phyloP scores from a whole-genome alignment of 2,888 invertebrate genomes.

The Brachycybe producta region DNA sequence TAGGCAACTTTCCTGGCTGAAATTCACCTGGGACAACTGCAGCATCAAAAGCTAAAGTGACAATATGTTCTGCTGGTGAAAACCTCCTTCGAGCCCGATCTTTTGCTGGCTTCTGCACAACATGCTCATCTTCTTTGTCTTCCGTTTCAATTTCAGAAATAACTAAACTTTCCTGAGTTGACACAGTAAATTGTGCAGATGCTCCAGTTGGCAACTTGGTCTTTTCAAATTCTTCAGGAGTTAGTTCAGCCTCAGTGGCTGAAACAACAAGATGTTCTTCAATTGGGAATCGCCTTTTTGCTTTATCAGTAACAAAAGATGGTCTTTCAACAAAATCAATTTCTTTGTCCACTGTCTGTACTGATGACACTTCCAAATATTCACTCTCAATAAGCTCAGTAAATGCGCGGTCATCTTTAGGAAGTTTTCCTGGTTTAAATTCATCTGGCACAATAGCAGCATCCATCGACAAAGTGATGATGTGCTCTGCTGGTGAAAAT shows the following conservation, averaged over 20 bases:
- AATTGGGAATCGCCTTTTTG: slow-evolving; percentile 2
- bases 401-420: no score
- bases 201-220: slow-evolving; percentile 16
- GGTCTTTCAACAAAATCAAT: slow-evolving; percentile 14
- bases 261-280: slow-evolving; percentile 17
- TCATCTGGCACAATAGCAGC: no score
- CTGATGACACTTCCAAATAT: slow-evolving; percentile 1
- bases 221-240: neutral
- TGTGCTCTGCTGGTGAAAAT: slow-evolving; percentile 12
- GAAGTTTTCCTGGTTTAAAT: no score
- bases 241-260: slow-evolving; percentile 8
- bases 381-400: no score
- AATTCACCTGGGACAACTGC: slow-evolving; percentile 11
- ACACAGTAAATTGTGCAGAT: neutral
- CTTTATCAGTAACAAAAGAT: slow-evolving; percentile 10
- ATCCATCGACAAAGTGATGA: no score
- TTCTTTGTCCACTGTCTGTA: slow-evolving; percentile 12
- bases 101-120: neutral
- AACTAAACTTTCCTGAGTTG: slow-evolving; percentile 14
- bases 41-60: slow-evolving; percentile 7
- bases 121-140: slow-evolving; percentile 4
- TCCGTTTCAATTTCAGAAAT: slow-evolving; percentile 17
- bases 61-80: slow-evolving; percentile 19
- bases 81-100: slow-evolving; percentile 16
- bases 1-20: slow-evolving; percentile 2